These are phyloP conservation scores for Halisarca cf. caerulea DNA, from an alignment of 37 sponge, comb jelly and placozoan species.

Conservation along the genomic window DNA sequence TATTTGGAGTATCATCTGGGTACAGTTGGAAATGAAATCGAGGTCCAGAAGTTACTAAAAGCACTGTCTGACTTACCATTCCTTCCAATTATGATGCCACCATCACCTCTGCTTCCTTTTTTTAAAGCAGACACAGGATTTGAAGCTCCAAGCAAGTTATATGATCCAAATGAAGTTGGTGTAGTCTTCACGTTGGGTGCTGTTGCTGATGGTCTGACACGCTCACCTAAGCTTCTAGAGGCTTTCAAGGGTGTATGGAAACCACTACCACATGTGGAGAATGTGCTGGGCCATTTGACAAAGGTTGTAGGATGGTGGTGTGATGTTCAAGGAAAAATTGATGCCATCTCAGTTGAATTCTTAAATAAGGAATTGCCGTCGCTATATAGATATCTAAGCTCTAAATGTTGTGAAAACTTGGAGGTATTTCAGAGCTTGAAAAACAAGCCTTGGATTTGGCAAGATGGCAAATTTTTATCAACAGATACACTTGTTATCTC, in stretches of 20 bases:
- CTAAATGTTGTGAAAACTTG: not conserved
- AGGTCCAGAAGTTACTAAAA: not conserved
- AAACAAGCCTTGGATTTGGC: constrained; percentile 48
- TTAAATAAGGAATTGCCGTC: not conserved
- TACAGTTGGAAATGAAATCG: not conserved
- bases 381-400: constrained; percentile 26
- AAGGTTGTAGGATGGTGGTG: not conserved
- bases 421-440: too few relatives aligned
- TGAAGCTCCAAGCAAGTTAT: constrained; percentile 6
- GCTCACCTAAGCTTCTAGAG: not conserved
- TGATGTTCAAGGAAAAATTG: not conserved
- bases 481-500: not conserved
- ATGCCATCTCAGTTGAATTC: not conserved
- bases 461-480: constrained; percentile 28
- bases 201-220: not conserved
- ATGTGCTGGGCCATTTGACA: constrained; percentile 33
- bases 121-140: not conserved
- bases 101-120: not conserved
- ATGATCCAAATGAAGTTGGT: not conserved
- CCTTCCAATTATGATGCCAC: constrained; percentile 16
- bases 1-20: not conserved
- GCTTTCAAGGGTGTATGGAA: not conserved
- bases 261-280: not conserved
- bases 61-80: constrained; percentile 34
- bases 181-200: constrained; percentile 34